These are phyloP conservation scores for Cryptoprocta ferox DNA, from an alignment of 2,797 vertebrate species.

Conservation along the genomic window DNA sequence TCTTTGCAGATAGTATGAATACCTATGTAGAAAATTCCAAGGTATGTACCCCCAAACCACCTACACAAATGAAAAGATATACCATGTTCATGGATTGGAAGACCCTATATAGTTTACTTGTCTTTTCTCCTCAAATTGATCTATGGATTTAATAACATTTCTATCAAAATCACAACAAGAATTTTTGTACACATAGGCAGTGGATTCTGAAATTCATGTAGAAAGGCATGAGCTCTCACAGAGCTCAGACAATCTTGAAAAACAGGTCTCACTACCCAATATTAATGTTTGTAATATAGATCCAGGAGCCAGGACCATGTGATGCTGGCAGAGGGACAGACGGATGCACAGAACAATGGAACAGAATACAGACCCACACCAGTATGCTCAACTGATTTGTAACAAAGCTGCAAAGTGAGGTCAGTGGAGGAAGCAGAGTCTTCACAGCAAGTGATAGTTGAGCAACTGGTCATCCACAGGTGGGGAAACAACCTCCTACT, in stretches of 20 bases:
- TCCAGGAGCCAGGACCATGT: too few species aligned
- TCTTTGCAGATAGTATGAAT: not conserved
- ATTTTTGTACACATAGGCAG: not conserved
- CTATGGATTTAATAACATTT: not conserved
- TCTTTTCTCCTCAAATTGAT: not conserved
- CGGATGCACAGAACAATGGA: not conserved
- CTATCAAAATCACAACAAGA: not conserved
- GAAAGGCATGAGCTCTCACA: not conserved
- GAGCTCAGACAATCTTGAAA: not conserved
- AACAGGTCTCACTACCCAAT: not conserved
- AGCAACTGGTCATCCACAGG: too few species aligned
- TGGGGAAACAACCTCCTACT: not conserved
- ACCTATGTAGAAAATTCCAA: not conserved
- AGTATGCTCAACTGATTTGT: not conserved
- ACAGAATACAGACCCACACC: not conserved
- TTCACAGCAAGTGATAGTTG: not conserved
- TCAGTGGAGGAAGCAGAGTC: not conserved
- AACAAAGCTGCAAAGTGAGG: not conserved
- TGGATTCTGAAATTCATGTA: not conserved
- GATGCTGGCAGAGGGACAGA: not conserved
- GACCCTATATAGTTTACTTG: not conserved
- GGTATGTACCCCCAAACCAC: not conserved
- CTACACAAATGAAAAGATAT: not conserved
- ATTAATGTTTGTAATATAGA: not conserved
- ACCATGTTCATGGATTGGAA: not conserved